A percentile compares a stretch with the other conserved stretches of the same genome.
phyloP scores from a whole-genome alignment of 2,797 vertebrate species.

The Danio kyathit region DNA sequence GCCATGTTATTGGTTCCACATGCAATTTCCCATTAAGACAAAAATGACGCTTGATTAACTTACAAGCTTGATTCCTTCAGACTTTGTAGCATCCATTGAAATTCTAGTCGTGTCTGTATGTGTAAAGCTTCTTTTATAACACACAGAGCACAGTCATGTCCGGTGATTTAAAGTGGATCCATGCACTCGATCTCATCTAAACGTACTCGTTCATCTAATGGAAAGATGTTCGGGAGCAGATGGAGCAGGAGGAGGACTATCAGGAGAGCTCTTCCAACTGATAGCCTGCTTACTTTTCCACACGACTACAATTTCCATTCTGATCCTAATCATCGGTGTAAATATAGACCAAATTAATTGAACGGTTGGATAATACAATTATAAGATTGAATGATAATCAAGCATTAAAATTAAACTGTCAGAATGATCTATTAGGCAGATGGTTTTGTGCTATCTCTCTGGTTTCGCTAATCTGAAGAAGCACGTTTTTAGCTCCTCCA shows the following conservation, averaged over 20 bases:
- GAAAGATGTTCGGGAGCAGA: slow-evolving; percentile 26
- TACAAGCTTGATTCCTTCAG: neutral
- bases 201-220: slow-evolving; percentile 2
- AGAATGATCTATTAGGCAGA: slow-evolving; percentile 79
- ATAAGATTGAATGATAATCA: slow-evolving; percentile 83
- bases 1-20: no score
- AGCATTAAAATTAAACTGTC: slow-evolving; percentile 82
- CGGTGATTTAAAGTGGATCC: slow-evolving; percentile 10
- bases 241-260: slow-evolving; percentile 12
- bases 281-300: slow-evolving; percentile 63
- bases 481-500: slow-evolving; percentile 33
- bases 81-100: neutral
- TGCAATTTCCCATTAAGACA: neutral
- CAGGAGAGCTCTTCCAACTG: slow-evolving; percentile 1
- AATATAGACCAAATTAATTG: slow-evolving; percentile 84
- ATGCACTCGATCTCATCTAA: slow-evolving; percentile 14
- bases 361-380: slow-evolving; percentile 82
- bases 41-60: neutral
- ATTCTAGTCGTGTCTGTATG: neutral
- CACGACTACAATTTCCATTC: slow-evolving; percentile 63
- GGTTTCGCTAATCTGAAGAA: slow-evolving; percentile 59
- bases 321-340: slow-evolving; percentile 79
- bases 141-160: neutral
- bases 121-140: neutral
- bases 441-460: slow-evolving; percentile 67